Evolutionary conservation across 2,113 vertebrate species (phyloP), one percentile per base, ranked within the genome.

Genomic region (Leptosomus discolor): DNA sequence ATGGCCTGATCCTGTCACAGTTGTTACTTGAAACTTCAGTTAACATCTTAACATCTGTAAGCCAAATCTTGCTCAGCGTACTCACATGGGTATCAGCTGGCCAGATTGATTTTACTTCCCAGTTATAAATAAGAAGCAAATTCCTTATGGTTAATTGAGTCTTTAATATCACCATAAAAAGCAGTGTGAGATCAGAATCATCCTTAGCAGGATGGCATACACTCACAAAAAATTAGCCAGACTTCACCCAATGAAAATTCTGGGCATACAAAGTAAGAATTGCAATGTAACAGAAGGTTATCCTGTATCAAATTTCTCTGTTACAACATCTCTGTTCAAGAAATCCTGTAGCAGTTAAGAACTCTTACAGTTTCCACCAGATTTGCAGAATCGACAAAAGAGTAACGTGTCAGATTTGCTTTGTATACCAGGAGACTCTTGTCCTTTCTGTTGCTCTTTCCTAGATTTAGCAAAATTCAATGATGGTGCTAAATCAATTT

Each of bases 391-490:
- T 92, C 41, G 63, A 90, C 93, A 97, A 94, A 97, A 97, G 61
- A 90, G 50, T 93, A 67, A 67, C 9, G 6, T 13, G 0, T 85
- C 77, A 86, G 88, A 93, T 97, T 97, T 91, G 68, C 85, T 97
- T 95, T 89, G 34, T 85, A 73, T 86, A 71, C 73, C 91, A 73
- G 67, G 96, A 96, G 95, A 97, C 78, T 90, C 88, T 79, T 95
- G 63, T 97, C 60, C 78, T 95, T 92, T 97, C 93, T 74, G 5
- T 56, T 88, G 82, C 93, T 97, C 89, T 98, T 98, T 97, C 98
- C 95, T 97, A 98, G 98, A 98, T 98, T 98, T 98, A 98, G 97
- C 98, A 98, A 98, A 99, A 99, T 98, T 98, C 98, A 98, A 53
- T 98, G 98, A 98, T 97, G 91, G 96, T 95, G 96, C 96, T 98